phyloP scores from a whole-genome alignment of 2,797 vertebrate species.

The Florisuga fusca region DNA sequence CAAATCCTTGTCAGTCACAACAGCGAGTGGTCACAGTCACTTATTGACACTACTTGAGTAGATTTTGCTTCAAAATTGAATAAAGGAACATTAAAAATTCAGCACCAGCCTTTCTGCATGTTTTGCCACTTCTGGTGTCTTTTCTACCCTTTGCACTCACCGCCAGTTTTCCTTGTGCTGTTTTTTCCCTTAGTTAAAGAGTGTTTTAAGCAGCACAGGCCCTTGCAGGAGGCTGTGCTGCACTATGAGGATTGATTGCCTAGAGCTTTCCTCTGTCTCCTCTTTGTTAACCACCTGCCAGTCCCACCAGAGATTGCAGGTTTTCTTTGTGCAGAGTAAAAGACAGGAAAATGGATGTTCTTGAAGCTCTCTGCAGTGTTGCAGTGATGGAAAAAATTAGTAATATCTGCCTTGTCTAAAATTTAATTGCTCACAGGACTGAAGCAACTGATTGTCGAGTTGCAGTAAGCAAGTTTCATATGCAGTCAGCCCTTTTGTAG shows the following conservation, averaged over 20 bases:
- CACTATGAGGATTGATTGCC: fast-evolving
- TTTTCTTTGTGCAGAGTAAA: neutral
- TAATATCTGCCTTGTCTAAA: neutral
- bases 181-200: neutral
- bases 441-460: neutral
- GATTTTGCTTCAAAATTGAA: neutral
- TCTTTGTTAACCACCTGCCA: neutral
- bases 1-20: fast-evolving
- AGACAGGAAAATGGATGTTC: neutral
- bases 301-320: fast-evolving
- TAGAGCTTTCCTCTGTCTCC: neutral
- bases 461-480: neutral
- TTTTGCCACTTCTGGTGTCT: fast-evolving
- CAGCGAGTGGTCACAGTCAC: neutral
- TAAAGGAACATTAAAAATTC: neutral
- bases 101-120: no score
- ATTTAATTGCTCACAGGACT: neutral
- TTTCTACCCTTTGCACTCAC: fast-evolving
- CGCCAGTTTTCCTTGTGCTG: neutral
- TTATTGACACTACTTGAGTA: neutral
- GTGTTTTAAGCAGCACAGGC: fast-evolving
- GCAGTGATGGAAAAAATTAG: neutral
- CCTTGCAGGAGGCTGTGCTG: neutral
- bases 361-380: neutral
- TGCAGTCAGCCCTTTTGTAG: neutral